A percentile compares a stretch with the other conserved stretches of the same genome.
These are phyloP conservation scores for Chrysogorgia sp. DNA, from an alignment of 92 coral and sea anemone species.

Conservation along the genomic window DNA sequence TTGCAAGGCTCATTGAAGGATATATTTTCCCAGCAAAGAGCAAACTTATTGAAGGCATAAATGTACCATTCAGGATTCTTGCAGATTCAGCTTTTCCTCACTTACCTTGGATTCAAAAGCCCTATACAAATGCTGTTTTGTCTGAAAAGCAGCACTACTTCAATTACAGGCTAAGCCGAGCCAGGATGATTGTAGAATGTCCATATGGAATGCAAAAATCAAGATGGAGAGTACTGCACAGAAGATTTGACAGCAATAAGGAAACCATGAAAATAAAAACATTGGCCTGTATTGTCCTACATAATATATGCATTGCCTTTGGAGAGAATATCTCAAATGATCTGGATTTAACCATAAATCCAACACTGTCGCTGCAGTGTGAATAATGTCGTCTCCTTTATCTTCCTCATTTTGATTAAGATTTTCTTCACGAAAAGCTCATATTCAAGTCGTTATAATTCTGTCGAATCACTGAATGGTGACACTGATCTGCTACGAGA, in stretches of 20 bases:
- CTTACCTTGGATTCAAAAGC: slow-evolving; percentile 19
- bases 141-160: neutral
- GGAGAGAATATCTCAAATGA: slow-evolving; percentile 1
- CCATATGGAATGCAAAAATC: slow-evolving; percentile 10
- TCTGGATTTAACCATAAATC: neutral
- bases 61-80: slow-evolving; percentile 13
- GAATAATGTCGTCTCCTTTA: no score
- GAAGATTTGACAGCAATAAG: slow-evolving; percentile 14
- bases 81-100: slow-evolving; percentile 38
- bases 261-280: slow-evolving; percentile 19
- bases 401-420: no score
- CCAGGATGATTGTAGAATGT: slow-evolving; percentile 22
- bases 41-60: neutral
- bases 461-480: no score
- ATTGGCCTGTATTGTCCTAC: slow-evolving; percentile 1
- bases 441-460: no score
- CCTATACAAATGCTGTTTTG: slow-evolving; percentile 8
- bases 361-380: neutral
- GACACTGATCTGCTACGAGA: no score
- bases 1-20: slow-evolving; percentile 2
- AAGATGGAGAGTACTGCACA: slow-evolving; percentile 9
- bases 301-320: slow-evolving; percentile 6
- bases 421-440: no score
- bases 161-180: slow-evolving; percentile 1
- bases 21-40: slow-evolving; percentile 12